Conservation (phyloP, 2,797 vertebrate genomes). For the Lutjanus argentimaculatus region DNA sequence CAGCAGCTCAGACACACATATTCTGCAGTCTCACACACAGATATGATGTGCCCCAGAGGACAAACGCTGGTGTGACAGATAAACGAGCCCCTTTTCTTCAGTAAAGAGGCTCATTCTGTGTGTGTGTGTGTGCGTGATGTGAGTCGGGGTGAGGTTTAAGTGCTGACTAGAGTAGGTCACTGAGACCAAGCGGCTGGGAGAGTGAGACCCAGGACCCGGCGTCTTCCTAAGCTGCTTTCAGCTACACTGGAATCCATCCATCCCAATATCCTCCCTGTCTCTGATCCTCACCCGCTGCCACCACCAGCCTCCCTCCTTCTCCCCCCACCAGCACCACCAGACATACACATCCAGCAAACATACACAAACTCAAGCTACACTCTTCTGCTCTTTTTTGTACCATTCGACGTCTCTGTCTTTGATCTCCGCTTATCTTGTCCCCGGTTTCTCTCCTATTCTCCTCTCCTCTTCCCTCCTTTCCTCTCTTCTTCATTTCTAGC, state of each 20-base stretch:
- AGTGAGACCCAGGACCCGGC: conserved; percentile 57
- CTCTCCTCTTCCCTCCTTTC: conserved; percentile 5
- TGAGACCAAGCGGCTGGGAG: conserved; percentile 64
- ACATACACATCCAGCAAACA: conserved; percentile 17
- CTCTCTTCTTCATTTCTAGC: conserved; percentile 55
- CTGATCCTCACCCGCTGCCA: conserved; percentile 24
- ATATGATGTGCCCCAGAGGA: conserved; percentile 62
- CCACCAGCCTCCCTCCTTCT: neutral
- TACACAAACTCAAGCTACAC: conserved; percentile 17
- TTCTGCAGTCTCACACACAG: conserved; percentile 36
- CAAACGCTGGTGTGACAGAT: conserved; percentile 78
- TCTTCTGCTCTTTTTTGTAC: conserved; percentile 18
- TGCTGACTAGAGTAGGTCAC: conserved; percentile 73
- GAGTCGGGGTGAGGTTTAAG: conserved; percentile 64
- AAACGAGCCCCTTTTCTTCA: conserved; percentile 68
- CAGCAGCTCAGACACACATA: conserved; percentile 37
- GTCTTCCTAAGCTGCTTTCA: conserved; percentile 78
- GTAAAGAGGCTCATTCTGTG: conserved; percentile 56
- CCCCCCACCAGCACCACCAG: conserved; percentile 12
- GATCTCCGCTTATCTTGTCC: conserved; percentile 58
- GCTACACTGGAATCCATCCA: conserved; percentile 64
- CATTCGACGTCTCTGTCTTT: conserved; percentile 38
- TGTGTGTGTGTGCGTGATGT: conserved; percentile 21
- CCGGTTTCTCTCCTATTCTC: conserved; percentile 15
- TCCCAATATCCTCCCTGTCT: conserved; percentile 51